Evolutionary conservation across 1,140 invertebrate genomes (phyloP), one percentile per base, ranked within the genome.

Genomic region (Lethrus apterus): DNA sequence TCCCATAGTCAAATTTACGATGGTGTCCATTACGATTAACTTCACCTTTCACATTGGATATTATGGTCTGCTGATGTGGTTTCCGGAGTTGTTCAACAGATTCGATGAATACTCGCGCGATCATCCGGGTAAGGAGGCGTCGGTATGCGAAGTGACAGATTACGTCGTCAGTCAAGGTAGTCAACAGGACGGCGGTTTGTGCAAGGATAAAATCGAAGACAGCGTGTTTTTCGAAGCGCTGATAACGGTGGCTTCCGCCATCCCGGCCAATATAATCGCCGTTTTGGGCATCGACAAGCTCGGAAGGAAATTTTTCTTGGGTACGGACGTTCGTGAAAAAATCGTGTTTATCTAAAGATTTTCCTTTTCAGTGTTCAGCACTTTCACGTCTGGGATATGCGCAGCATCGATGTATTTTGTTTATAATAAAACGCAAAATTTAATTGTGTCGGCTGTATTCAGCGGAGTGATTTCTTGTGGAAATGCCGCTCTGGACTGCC

Each of bases 61-160:
- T 62, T 91, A 91, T 58, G 86, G 86, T 36, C 69, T 90, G 14
- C 88, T 89, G 85, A 88, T 91, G 83, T 91, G 88, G 88, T 91
- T 91, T 68, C 87, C 88, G 0, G 87, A 90, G 67, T 74, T 91
- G 49, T 90, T 89, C 69, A 86, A 87, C 63, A 81, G 87, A 30
- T 89, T 89, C 60, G 84, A 89, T 62, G 81, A 84, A 60, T 91
- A 75, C 21, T 24, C 46, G 7, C 45, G 52, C 14, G 26, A 48
- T 26, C 71, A 78, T 64, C 74, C 78, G 33, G 70, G 72, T 36
- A 54, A 74, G 45, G 70, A 72, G 30, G 83, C 85, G 0, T 78
- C 79, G 42, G 84, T 89, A 23, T 90, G 86, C 56, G 63, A 79
- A 50, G 84, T 89, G 18, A 88, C 84, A 7, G 68, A 78, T 0